phyloP scores from a whole-genome alignment of 2,113 vertebrate species.

The Sardina pilchardus region DNA sequence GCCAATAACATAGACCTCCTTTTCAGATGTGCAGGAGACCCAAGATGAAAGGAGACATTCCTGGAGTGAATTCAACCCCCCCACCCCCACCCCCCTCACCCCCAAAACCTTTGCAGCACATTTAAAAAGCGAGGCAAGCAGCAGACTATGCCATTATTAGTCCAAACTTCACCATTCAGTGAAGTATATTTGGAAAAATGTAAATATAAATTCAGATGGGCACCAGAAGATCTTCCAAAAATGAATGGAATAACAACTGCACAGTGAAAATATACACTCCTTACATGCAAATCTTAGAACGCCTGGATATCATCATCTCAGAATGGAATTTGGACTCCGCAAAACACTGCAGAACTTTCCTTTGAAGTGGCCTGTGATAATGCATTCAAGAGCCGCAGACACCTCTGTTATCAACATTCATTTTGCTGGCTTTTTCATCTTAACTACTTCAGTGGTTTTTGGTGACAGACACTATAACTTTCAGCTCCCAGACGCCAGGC shows the following conservation, averaged over 20 bases:
- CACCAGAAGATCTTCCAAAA: not conserved
- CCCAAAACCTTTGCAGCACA: slow-evolving; percentile 58
- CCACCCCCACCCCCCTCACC: slow-evolving; percentile 37
- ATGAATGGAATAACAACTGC: not conserved
- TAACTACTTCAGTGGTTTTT: not conserved
- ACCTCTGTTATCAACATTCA: slow-evolving; percentile 21
- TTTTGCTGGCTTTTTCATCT: slow-evolving; percentile 6
- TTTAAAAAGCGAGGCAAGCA: slow-evolving; percentile 32
- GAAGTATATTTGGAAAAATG: not conserved
- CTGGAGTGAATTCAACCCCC: slow-evolving; percentile 62
- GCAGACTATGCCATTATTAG: not conserved
- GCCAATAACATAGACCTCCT: slow-evolving; percentile 66
- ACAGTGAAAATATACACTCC: not conserved
- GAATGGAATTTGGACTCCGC: slow-evolving; percentile 8
- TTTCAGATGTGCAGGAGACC: slow-evolving; percentile 59
- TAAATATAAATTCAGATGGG: not conserved
- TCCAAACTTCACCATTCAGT: not conserved
- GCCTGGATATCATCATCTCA: slow-evolving; percentile 13
- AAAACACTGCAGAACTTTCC: not conserved
- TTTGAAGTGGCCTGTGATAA: not conserved
- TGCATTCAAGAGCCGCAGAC: slow-evolving; percentile 12
- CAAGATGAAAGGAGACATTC: slow-evolving; percentile 69
- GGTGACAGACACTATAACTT: slow-evolving; percentile 4
- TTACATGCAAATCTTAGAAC: not conserved
- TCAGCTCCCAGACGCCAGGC: not conserved